Conservation (phyloP, 1,140 invertebrate genomes). For the Acyrthosiphon pisum region DNA sequence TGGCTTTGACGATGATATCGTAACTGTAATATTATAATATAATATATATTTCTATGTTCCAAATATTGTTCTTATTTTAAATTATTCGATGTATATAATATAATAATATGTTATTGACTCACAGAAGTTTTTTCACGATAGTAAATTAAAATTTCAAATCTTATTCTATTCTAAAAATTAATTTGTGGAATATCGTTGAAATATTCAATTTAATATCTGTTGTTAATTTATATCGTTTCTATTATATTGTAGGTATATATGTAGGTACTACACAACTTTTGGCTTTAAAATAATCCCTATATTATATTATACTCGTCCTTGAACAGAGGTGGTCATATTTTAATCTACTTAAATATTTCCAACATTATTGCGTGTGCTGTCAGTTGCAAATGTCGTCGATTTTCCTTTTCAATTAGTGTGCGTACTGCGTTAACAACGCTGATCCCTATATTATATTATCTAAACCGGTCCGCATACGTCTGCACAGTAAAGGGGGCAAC, state of each 20-base stretch:
- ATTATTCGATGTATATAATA: neutral
- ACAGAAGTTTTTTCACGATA: neutral
- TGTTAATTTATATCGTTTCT: neutral
- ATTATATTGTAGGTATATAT: neutral
- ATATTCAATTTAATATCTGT: neutral
- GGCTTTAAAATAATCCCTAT: neutral
- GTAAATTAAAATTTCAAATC: neutral
- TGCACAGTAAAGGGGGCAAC: neutral
- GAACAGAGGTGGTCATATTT: neutral
- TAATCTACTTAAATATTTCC: neutral
- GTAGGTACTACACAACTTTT: neutral
- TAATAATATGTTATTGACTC: neutral
- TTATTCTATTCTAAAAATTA: neutral
- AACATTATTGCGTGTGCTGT: too few species aligned
- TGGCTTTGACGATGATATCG: neutral
- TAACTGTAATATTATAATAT: neutral
- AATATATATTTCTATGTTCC: neutral
- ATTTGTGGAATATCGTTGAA: neutral
- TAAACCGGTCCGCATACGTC: neutral
- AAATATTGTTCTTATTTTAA: neutral
- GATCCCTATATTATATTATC: neutral
- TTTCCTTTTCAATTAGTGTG: neutral
- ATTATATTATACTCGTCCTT: fast-evolving
- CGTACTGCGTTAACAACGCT: neutral
- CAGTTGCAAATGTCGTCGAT: neutral